phyloP scores from a whole-genome alignment of 2,113 vertebrate genomes.

The Cololabis saira region DNA sequence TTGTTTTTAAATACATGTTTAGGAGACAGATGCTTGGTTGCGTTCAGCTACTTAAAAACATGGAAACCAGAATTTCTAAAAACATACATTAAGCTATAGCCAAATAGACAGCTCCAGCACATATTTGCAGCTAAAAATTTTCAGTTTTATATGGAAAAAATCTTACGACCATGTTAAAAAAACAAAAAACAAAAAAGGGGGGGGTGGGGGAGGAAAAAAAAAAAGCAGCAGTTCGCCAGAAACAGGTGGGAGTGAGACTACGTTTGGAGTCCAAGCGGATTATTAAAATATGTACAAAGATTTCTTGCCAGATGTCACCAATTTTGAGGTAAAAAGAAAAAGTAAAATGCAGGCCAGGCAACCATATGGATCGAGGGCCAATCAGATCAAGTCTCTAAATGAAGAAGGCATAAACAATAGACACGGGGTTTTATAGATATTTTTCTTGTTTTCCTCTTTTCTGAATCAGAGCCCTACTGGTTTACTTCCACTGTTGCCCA shows the following conservation, averaged over 20 bases:
- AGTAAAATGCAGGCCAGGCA: constrained; percentile 84
- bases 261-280: constrained; percentile 92
- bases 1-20: constrained; percentile 87
- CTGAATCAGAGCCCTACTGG: constrained; percentile 84
- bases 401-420: constrained; percentile 68
- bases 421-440: constrained; percentile 46
- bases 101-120: constrained; percentile 91
- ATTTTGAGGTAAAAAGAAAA: constrained; percentile 72
- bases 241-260: constrained; percentile 91
- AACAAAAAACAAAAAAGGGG: constrained; percentile 82
- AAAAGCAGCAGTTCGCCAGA: constrained; percentile 95
- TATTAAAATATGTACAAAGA: constrained; percentile 95
- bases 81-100: constrained; percentile 92
- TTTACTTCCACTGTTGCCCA: constrained; percentile 99
- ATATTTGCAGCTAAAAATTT: constrained; percentile 85
- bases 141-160: constrained; percentile 81
- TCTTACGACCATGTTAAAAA: constrained; percentile 59
- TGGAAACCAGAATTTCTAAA: constrained; percentile 90
- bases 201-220: constrained; percentile 59
- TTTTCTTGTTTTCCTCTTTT: constrained; percentile 70
- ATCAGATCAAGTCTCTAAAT: constrained; percentile 90
- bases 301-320: constrained; percentile 94
- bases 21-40: constrained; percentile 88
- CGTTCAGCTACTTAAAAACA: constrained; percentile 89
- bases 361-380: constrained; percentile 87